Percentiles rank a stretch among this genome's conserved stretches.
Conservation (phyloP, 2,797 vertebrate genomes). For the Periophthalmus magnuspinnatus region DNA sequence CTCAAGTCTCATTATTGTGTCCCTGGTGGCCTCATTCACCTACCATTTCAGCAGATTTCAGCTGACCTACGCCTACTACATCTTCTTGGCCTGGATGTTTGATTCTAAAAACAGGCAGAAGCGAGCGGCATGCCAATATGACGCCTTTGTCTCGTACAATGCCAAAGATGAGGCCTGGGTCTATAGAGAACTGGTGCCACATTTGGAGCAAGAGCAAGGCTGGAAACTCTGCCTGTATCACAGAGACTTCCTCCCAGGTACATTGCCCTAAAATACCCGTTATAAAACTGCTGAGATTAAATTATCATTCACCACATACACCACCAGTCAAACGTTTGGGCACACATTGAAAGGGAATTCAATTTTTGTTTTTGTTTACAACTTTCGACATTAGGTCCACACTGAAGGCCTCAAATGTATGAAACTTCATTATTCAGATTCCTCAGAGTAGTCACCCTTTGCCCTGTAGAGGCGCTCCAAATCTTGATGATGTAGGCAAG, state of each 20-base stretch:
- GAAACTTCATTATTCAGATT: no score
- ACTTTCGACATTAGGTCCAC: no score
- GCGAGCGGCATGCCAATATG: conserved; percentile 47
- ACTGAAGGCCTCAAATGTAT: no score
- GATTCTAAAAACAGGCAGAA: conserved; percentile 52
- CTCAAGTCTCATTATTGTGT: conserved; percentile 20
- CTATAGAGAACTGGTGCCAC: conserved; percentile 62
- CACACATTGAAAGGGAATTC: no score
- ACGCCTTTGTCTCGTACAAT: conserved; percentile 79
- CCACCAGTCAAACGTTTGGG: no score
- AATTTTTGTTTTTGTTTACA: no score
- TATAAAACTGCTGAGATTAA: no score
- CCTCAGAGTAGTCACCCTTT: no score
- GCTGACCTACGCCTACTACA: conserved; percentile 66
- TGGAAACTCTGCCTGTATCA: conserved; percentile 79
- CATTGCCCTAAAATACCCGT: background rate
- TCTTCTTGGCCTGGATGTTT: conserved; percentile 60
- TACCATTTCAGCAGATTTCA: conserved; percentile 67
- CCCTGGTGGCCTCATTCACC: conserved; percentile 48
- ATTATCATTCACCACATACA: no score
- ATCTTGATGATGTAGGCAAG: no score
- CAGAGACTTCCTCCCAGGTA: conserved; percentile 76
- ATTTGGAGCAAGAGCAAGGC: conserved; percentile 70
- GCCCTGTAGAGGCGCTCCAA: no score
- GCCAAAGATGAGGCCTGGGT: conserved; percentile 71